These are phyloP conservation scores for Notocelia uddmanniana DNA, from an alignment of 2,888 invertebrate species.

Conservation along the genomic window DNA sequence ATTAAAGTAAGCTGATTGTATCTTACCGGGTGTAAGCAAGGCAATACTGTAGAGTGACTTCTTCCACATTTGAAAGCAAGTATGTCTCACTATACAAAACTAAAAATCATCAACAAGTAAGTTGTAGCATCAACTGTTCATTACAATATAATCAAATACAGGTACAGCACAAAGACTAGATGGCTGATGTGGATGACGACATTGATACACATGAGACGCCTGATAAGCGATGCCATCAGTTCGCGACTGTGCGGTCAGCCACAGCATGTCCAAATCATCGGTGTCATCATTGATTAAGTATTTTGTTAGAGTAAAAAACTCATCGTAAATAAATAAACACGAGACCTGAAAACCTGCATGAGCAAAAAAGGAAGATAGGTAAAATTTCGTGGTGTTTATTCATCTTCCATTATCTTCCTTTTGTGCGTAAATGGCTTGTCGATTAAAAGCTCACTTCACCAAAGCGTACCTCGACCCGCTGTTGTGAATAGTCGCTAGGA, in stretches of 20 bases:
- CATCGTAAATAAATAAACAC: conserved; percentile 46
- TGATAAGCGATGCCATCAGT: conserved; percentile 66
- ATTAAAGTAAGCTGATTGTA: conserved; percentile 85
- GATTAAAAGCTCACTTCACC: conserved; percentile 64
- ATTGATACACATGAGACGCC: conserved; percentile 67
- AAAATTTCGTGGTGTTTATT: conserved; percentile 35
- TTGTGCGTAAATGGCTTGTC: conserved; percentile 62
- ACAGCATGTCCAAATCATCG: conserved; percentile 49
- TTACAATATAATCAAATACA: conserved; percentile 74
- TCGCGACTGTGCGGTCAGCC: conserved; percentile 46
- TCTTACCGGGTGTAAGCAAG: conserved; percentile 86
- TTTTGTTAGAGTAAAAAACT: conserved; percentile 28
- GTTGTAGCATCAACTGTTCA: conserved; percentile 83
- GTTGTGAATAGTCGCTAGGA: conserved; percentile 60
- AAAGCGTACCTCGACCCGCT: conserved; percentile 70
- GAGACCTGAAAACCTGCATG: conserved; percentile 48
- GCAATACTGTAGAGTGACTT: conserved; percentile 85
- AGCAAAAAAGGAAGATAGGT: conserved; percentile 49
- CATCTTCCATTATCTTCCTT: conserved; percentile 54
- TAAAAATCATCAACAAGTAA: conserved; percentile 81
- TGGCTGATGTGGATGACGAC: conserved; percentile 73
- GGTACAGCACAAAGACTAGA: conserved; percentile 82
- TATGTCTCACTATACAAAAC: conserved; percentile 85
- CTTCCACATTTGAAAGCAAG: conserved; percentile 86
- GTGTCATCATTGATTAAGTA: conserved; percentile 44